phyloP scores from a whole-genome alignment of 1,140 invertebrate species.

The Conus ventricosus region DNA sequence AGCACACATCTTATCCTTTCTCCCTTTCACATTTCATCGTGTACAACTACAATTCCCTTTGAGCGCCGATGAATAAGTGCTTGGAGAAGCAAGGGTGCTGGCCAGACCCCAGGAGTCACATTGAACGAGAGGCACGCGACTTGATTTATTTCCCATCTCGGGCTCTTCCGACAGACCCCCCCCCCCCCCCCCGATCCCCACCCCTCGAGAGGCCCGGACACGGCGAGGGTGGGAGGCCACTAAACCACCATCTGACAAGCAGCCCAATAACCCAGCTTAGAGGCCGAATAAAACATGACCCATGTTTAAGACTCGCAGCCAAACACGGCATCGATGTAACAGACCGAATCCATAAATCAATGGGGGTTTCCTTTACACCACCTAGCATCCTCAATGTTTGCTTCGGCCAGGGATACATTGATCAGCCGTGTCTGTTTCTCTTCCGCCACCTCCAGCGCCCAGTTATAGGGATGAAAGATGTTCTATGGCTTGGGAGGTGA shows the following conservation, averaged over 20 bases:
- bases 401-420: constrained; percentile 17
- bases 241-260: constrained; percentile 13
- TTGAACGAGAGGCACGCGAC: neutral
- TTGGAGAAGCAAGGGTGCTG: neutral
- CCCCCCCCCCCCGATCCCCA: neutral
- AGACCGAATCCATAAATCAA: constrained; percentile 24
- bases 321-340: constrained; percentile 2
- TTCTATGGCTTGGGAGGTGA: neutral
- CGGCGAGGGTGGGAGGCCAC: neutral
- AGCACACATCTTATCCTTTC: too few species aligned
- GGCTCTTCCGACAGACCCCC: neutral
- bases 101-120: neutral
- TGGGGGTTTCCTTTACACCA: constrained; percentile 2
- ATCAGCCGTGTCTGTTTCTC: constrained; percentile 19
- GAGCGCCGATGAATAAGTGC: neutral
- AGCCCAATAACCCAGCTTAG: constrained; percentile 9
- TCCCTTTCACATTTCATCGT: neutral
- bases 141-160: neutral
- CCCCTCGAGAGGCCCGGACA: neutral
- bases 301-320: neutral
- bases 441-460: neutral
- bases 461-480: constrained; percentile 6
- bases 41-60: neutral
- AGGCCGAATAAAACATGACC: neutral
- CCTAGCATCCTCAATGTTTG: constrained; percentile 6